phyloP scores from a whole-genome alignment of 2,888 invertebrate species.

The Trissonchulus sp. region DNA sequence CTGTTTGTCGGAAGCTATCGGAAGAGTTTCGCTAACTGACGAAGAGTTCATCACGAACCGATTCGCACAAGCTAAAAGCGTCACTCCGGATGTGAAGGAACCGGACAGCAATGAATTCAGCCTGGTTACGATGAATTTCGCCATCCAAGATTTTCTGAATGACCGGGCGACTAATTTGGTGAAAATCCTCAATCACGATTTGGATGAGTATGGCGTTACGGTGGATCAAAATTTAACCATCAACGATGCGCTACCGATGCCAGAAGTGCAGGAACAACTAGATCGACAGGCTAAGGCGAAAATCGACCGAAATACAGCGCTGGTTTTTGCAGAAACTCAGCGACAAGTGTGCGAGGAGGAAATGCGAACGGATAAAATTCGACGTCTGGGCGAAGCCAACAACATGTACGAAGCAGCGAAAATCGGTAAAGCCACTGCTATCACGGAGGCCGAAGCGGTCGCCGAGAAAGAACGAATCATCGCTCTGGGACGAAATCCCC shows the following conservation, averaged over 20 bases:
- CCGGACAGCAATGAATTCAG: neutral
- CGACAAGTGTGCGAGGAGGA: conserved; percentile 22
- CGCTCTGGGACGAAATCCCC: conserved; percentile 6
- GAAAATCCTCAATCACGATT: conserved; percentile 4
- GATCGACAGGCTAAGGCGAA: conserved; percentile 24
- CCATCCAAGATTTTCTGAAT: conserved; percentile 24
- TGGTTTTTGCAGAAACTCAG: conserved; percentile 18
- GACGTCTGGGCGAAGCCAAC: conserved; percentile 12
- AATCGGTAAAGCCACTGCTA: neutral
- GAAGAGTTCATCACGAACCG: conserved; percentile 2
- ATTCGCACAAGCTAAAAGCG: too few relatives aligned
- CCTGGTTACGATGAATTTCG: conserved; percentile 27
- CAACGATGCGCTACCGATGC: conserved; percentile 26
- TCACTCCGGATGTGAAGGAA: neutral
- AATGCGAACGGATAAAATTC: conserved; percentile 16
- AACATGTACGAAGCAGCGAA: conserved; percentile 19
- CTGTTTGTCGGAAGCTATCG: conserved; percentile 2
- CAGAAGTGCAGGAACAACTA: conserved; percentile 23
- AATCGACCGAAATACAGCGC: conserved; percentile 25
- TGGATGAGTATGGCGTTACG: conserved; percentile 20
- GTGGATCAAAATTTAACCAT: conserved; percentile 19
- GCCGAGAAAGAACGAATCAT: conserved; percentile 13
- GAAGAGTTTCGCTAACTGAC: conserved; percentile 8
- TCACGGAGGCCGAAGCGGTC: conserved; percentile 2
- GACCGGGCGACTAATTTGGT: neutral